These are phyloP conservation scores for Onychostoma macrolepis DNA, from an alignment of 2,113 vertebrate genomes.

Conservation along the genomic window DNA sequence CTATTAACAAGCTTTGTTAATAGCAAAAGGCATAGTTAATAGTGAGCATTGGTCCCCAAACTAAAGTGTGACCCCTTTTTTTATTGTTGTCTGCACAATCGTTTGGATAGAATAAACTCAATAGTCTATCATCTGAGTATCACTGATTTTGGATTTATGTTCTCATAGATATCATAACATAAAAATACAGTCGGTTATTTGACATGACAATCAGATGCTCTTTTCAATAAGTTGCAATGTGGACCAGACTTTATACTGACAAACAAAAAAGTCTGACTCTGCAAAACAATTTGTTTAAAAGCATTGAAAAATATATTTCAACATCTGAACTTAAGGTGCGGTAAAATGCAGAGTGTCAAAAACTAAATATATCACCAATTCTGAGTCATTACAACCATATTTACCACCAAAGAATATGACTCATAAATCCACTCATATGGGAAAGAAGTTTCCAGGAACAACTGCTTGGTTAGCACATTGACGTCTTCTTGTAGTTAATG, in stretches of 20 bases:
- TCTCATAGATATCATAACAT: neutral
- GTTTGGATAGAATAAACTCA: neutral
- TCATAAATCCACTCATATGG: neutral
- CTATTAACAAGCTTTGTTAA: neutral
- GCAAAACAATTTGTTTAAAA: neutral
- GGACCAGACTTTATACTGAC: neutral
- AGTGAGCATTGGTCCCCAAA: too few relatives aligned
- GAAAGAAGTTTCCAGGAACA: slow-evolving; percentile 8
- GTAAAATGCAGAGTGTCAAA: neutral
- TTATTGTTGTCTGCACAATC: neutral
- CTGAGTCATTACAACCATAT: slow-evolving; percentile 10
- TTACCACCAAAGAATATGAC: neutral
- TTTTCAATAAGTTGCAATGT: neutral
- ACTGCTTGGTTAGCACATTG: neutral
- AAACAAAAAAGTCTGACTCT: neutral
- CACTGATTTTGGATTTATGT: neutral
- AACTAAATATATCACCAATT: slow-evolving; percentile 23
- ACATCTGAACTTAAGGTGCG: neutral
- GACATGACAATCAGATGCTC: neutral
- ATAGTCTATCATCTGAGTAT: neutral
- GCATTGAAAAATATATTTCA: neutral
- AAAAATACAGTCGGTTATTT: neutral
- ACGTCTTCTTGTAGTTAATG: neutral
- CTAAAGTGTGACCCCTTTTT: neutral
- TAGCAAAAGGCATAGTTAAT: too few relatives aligned